Evolutionary conservation across 2,888 invertebrate species (phyloP).

Genomic region (Zygothrica quintamaculata): DNA sequence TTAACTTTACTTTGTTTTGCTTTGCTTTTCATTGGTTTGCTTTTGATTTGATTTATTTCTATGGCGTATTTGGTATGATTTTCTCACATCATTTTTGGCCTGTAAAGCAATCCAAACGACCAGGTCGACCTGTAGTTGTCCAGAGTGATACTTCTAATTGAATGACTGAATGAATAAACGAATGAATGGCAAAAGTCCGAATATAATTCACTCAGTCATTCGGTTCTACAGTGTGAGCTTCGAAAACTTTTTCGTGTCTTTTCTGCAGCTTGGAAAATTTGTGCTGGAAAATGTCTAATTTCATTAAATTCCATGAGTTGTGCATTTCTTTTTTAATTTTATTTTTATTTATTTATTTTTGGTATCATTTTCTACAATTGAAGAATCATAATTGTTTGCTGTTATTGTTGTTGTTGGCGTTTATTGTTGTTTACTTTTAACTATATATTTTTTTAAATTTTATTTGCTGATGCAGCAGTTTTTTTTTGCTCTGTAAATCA

Average conservation of each 20-base stretch:
- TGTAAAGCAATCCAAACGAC: no score
- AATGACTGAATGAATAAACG: no score
- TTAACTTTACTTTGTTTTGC: no score
- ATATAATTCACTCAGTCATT: slow-evolving; percentile 26
- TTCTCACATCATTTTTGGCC: slow-evolving; percentile 72
- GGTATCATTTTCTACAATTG: slow-evolving; percentile 16
- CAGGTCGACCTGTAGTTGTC: slow-evolving; percentile 40
- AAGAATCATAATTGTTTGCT: slow-evolving; percentile 52
- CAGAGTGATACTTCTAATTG: slow-evolving; percentile 67
- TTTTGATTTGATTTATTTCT: slow-evolving; percentile 65
- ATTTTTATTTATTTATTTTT: slow-evolving; percentile 11
- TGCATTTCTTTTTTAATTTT: slow-evolving; percentile 35
- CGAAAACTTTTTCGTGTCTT: slow-evolving; percentile 20
- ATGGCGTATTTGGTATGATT: slow-evolving; percentile 29
- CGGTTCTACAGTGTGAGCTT: slow-evolving; percentile 14
- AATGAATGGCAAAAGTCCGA: slow-evolving; percentile 52
- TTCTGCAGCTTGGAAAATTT: slow-evolving; percentile 26
- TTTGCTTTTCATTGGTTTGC: no score
- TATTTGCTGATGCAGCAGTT: slow-evolving; percentile 56
- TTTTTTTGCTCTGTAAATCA: slow-evolving; percentile 34
- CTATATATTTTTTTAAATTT: slow-evolving; percentile 16
- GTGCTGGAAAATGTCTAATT: slow-evolving; percentile 56
- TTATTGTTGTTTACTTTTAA: slow-evolving; percentile 3
- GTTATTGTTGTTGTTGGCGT: slow-evolving; percentile 17
- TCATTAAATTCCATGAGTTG: slow-evolving; percentile 74